These are phyloP conservation scores for Euphydryas editha DNA, from an alignment of 2,888 invertebrate genomes.

Conservation along the genomic window DNA sequence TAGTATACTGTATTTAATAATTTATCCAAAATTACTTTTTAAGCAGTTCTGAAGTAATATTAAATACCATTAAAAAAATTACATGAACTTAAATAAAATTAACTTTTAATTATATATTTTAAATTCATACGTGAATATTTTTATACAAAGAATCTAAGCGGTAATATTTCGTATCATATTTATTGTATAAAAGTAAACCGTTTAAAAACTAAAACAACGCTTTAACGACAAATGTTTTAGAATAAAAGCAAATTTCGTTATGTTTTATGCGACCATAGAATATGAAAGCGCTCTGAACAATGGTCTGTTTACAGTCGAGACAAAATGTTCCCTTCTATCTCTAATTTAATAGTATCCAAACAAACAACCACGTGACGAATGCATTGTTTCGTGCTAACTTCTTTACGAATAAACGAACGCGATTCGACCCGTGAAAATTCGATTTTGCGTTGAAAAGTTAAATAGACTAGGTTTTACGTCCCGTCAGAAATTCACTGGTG, in stretches of 20 bases:
- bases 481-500: neutral
- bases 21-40: too few species aligned
- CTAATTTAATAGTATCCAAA: constrained; percentile 57
- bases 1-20: too few species aligned
- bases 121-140: neutral
- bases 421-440: constrained; percentile 45
- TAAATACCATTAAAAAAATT: neutral
- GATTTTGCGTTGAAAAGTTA: constrained; percentile 42
- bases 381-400: constrained; percentile 54
- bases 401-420: constrained; percentile 41
- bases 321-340: constrained; percentile 44
- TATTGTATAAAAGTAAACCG: constrained; percentile 4
- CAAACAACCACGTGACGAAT: constrained; percentile 56
- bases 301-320: constrained; percentile 44
- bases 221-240: constrained; percentile 25
- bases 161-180: neutral
- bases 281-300: constrained; percentile 40
- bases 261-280: constrained; percentile 32
- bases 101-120: too few species aligned
- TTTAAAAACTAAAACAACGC: constrained; percentile 9
- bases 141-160: neutral
- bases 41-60: too few species aligned
- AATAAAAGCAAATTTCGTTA: constrained; percentile 34
- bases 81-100: neutral
- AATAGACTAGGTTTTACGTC: constrained; percentile 20